Evolutionary conservation across 1,140 invertebrate species (phyloP), one percentile per base, ranked within the genome.

Genomic region (Platyscapa corneri): DNA sequence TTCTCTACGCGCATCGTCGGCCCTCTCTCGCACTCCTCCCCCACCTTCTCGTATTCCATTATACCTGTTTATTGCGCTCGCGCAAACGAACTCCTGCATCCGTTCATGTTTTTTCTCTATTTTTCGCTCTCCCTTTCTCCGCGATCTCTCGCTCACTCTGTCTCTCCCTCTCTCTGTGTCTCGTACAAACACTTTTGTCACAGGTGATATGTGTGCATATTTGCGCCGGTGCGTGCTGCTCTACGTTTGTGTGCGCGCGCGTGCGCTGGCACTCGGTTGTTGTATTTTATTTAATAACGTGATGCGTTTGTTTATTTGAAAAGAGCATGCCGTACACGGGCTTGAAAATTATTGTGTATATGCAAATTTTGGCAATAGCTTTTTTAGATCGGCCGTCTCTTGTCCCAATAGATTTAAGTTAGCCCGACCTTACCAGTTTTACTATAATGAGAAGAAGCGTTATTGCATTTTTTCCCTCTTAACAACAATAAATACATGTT

Each of bases 61-160:
- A 86, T 86, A 84, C 82, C 86, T 86, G 86, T 86, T 86, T 86
- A 86, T 86, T 86, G 82, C 86, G 39, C 56, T 75, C 39, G 65
- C 37, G 39, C 81, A 80, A 86, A 86, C 81, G 81, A 83, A 86
- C 76, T 82, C 65, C 37, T n/a, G 53, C 23, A 32, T n/a, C 65
- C 80, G 37, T 37, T n/a, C 67, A 23, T 70, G 37, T 53, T 64
- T 77, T 60, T 81, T 82, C 12, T 7, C 12, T 81, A 0, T 80
- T 42, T 65, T 14, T 42, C 75, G 1, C 32, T 60, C 49, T 60
- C 16, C 6, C 30, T 46, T 27, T 46, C 72, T 42, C 74, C n/a
- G n/a, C n/a, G n/a, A n/a, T 76, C 75, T 53, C 75, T 56, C 30
- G 65, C 30, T 80, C n/a, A 30, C 10, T 67, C 32, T 80, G 14